Evolutionary conservation across 2,113 vertebrate species (phyloP).

Genomic region (Phylloscopus trochiloides): DNA sequence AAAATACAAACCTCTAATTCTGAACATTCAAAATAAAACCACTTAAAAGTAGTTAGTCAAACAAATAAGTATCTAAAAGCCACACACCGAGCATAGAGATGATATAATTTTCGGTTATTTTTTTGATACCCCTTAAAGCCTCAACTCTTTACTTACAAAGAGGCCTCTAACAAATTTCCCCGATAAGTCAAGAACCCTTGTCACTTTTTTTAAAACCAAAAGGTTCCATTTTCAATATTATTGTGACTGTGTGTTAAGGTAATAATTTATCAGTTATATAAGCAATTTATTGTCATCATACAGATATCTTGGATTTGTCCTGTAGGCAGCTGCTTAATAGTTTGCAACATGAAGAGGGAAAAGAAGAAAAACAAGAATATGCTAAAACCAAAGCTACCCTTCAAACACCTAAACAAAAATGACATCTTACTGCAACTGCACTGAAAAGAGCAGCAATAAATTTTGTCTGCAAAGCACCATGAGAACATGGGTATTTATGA

Average conservation of each 20-base stretch:
- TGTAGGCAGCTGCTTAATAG: background rate
- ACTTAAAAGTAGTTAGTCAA: background rate
- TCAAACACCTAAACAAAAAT: background rate
- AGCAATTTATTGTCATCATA: background rate
- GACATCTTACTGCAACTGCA: background rate
- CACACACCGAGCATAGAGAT: background rate
- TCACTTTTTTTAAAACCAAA: background rate
- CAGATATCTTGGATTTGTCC: background rate
- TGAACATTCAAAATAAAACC: background rate
- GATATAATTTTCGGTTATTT: background rate
- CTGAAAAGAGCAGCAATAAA: background rate
- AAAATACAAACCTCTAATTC: background rate
- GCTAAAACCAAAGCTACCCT: background rate
- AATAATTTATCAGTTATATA: background rate
- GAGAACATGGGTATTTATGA: fast-evolving
- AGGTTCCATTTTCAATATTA: background rate
- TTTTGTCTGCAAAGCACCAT: background rate
- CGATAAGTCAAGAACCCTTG: background rate
- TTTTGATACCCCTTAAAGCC: background rate
- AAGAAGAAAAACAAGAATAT: background rate
- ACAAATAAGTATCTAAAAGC: background rate
- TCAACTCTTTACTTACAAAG: background rate
- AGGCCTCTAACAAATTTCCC: background rate
- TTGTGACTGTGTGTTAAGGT: background rate
- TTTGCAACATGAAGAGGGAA: background rate